These are phyloP conservation scores for Tubulanus polymorphus DNA, from an alignment of 2,888 invertebrate genomes.

Conservation along the genomic window DNA sequence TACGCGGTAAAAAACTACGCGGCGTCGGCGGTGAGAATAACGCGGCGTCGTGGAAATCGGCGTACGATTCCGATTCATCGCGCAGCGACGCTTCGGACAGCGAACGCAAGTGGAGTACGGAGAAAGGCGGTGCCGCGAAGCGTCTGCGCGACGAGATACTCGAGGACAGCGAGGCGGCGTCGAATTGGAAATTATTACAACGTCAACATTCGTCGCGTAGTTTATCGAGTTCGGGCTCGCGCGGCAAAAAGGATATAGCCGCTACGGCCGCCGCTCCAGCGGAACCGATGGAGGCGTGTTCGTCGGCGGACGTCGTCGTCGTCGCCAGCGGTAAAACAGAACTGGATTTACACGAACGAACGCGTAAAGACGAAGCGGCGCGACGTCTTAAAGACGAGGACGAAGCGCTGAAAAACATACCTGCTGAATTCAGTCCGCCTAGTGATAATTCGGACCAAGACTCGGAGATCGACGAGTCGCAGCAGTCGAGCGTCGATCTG, in stretches of 20 bases:
- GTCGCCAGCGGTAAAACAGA: not conserved
- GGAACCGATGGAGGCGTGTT: not conserved
- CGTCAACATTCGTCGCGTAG: not conserved
- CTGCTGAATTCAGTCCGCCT: not conserved
- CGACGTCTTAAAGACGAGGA: not conserved
- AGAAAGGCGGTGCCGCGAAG: not conserved
- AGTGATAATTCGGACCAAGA: not conserved
- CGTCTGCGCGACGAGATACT: not conserved
- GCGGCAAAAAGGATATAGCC: not conserved
- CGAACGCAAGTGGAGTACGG: not conserved
- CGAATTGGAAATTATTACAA: not conserved
- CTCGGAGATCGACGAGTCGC: not conserved
- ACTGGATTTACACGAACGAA: not conserved
- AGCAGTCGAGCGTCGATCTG: constrained; percentile 21
- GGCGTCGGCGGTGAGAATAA: not conserved
- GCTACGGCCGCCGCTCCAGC: too few species aligned
- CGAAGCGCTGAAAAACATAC: too few species aligned
- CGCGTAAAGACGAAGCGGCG: not conserved
- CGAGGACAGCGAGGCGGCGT: not conserved
- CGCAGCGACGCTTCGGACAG: not conserved
- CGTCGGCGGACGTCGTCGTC: not conserved
- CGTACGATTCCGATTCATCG: not conserved
- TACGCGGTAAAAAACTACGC: not conserved
- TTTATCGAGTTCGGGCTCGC: not conserved
- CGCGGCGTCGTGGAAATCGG: not conserved